Evolutionary conservation across 1,140 invertebrate genomes (phyloP).

Genomic region (Panulirus ornatus): DNA sequence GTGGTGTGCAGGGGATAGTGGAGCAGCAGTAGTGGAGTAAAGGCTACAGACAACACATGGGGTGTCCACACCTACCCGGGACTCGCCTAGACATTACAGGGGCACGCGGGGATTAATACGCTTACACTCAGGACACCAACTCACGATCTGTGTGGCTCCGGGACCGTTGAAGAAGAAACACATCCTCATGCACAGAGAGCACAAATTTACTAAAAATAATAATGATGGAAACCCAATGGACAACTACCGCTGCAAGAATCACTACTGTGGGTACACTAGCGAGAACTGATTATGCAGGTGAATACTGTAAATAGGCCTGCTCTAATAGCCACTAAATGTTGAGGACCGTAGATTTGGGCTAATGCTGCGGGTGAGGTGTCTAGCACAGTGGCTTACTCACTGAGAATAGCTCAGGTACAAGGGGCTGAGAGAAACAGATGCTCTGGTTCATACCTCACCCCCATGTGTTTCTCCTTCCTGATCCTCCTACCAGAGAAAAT

Average conservation of each 20-base stretch:
- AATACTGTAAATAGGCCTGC: slow-evolving; percentile 75
- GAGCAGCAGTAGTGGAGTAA: slow-evolving; percentile 72
- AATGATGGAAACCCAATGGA: slow-evolving; percentile 75
- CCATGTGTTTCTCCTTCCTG: slow-evolving; percentile 75
- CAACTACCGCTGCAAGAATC: slow-evolving; percentile 74
- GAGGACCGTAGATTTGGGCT: slow-evolving; percentile 74
- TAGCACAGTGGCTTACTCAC: slow-evolving; percentile 75
- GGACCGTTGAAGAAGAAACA: slow-evolving; percentile 76
- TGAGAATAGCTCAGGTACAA: slow-evolving; percentile 74
- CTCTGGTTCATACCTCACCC: slow-evolving; percentile 75
- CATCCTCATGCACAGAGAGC: slow-evolving; percentile 75
- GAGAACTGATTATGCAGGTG: slow-evolving; percentile 74
- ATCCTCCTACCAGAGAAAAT: slow-evolving; percentile 75
- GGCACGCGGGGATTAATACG: slow-evolving; percentile 72
- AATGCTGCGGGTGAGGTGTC: slow-evolving; percentile 74
- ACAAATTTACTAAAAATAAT: slow-evolving; percentile 75
- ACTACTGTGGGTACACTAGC: slow-evolving; percentile 74
- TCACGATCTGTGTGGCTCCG: slow-evolving; percentile 75
- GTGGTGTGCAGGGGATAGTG: slow-evolving; percentile 74
- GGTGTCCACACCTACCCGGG: slow-evolving; percentile 74
- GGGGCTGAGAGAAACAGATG: slow-evolving; percentile 74
- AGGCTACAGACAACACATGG: slow-evolving; percentile 72
- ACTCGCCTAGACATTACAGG: slow-evolving; percentile 73
- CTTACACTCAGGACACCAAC: slow-evolving; percentile 75
- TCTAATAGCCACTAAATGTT: slow-evolving; percentile 74